Conservation (phyloP, 2,888 invertebrate genomes). For the Copidosoma aretas region DNA sequence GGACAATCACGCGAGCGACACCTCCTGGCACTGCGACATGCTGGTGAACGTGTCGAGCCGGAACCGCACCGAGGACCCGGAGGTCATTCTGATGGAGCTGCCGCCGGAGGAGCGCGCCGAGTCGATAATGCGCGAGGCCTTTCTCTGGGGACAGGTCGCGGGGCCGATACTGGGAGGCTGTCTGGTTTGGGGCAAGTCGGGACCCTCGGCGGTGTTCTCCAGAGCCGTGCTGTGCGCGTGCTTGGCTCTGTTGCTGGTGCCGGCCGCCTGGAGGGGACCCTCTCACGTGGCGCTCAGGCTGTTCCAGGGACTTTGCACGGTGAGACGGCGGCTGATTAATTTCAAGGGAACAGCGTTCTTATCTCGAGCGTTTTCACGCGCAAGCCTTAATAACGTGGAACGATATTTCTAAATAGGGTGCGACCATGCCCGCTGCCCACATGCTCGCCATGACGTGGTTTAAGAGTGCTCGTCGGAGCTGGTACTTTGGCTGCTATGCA, state of each 20-base stretch:
- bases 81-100: conserved; percentile 60
- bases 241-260: conserved; percentile 65
- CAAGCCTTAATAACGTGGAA: neutral
- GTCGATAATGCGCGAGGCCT: conserved; percentile 66
- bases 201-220: conserved; percentile 67
- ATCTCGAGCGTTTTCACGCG: neutral
- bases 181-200: conserved; percentile 66
- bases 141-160: conserved; percentile 67
- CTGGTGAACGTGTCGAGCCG: conserved; percentile 58
- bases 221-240: conserved; percentile 67
- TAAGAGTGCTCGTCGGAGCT: conserved; percentile 66
- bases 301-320: conserved; percentile 67
- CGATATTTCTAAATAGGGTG: conserved; percentile 61
- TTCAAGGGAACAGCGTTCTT: neutral
- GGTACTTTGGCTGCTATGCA: conserved; percentile 67
- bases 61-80: conserved; percentile 59
- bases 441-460: conserved; percentile 69
- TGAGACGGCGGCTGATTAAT: conserved; percentile 46
- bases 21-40: conserved; percentile 61
- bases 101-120: conserved; percentile 66
- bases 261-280: conserved; percentile 68
- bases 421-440: conserved; percentile 69
- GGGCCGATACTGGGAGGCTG: conserved; percentile 66
- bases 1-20: conserved; percentile 61
- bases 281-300: conserved; percentile 66